These are phyloP conservation scores for Caenorhabditis sp. DNA, from an alignment of 2,888 invertebrate genomes.

Conservation along the genomic window DNA sequence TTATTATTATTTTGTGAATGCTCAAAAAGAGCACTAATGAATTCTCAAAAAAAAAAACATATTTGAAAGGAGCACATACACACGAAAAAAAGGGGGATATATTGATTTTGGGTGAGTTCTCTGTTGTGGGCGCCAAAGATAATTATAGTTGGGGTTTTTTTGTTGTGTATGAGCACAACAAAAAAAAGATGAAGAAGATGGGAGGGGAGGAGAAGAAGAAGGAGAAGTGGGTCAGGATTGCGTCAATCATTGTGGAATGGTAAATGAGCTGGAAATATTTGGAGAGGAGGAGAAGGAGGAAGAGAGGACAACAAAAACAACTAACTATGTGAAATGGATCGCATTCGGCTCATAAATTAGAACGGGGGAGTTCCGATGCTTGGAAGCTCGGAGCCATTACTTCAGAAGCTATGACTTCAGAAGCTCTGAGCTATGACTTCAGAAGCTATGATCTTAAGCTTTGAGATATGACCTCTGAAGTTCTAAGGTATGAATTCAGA, in stretches of 20 bases:
- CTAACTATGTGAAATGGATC: not conserved
- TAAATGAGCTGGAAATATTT: conserved; percentile 4
- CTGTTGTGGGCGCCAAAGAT: no score
- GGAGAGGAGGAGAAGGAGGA: not conserved
- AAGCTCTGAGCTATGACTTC: no score
- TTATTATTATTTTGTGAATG: not conserved
- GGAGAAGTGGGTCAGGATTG: conserved; percentile 4
- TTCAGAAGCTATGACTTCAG: no score
- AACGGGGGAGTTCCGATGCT: no score
- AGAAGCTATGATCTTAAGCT: no score
- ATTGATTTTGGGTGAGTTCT: no score
- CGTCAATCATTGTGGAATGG: conserved; percentile 9
- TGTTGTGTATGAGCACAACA: not conserved
- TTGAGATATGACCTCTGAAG: no score
- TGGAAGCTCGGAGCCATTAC: no score
- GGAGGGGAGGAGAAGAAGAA: not conserved
- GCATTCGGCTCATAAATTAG: not conserved
- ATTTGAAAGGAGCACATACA: not conserved
- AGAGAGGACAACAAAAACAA: not conserved
- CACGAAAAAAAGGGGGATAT: not conserved
- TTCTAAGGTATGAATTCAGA: no score
- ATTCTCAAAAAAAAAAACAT: not conserved
- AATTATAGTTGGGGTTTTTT: no score
- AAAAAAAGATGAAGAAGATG: not conserved
- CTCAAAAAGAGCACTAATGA: not conserved